Percentiles rank a stretch among this genome's conserved stretches.
phyloP scores from a whole-genome alignment of 2,888 invertebrate genomes.

The Drosophila demipolita region DNA sequence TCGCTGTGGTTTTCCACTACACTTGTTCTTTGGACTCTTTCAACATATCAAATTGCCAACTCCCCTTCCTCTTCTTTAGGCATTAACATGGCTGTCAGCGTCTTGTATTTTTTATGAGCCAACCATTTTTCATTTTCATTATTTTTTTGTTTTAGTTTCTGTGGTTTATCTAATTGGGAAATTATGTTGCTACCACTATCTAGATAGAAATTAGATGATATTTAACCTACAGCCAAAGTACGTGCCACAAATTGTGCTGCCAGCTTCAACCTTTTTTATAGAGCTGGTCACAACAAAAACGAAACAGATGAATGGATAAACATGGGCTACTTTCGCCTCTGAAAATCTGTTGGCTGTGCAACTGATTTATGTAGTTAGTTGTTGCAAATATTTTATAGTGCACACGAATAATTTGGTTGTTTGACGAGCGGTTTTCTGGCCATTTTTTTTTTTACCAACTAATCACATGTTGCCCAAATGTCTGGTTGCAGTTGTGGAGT shows the following conservation, averaged over 20 bases:
- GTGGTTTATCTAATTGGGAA: slow-evolving; percentile 67
- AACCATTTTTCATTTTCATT: slow-evolving; percentile 6
- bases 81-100: slow-evolving; percentile 16
- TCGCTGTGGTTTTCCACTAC: slow-evolving; percentile 48
- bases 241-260: slow-evolving; percentile 39
- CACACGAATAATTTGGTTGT: slow-evolving; percentile 41
- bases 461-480: slow-evolving; percentile 63
- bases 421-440: slow-evolving; percentile 14
- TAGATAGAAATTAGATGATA: slow-evolving; percentile 29
- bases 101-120: slow-evolving; percentile 20
- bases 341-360: slow-evolving; percentile 24
- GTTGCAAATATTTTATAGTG: slow-evolving; percentile 37
- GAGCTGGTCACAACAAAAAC: not conserved
- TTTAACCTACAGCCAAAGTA: slow-evolving; percentile 36
- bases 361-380: slow-evolving; percentile 47
- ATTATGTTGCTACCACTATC: slow-evolving; percentile 46
- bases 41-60: slow-evolving; percentile 40
- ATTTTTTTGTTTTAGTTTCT: slow-evolving; percentile 15
- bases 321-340: slow-evolving; percentile 43
- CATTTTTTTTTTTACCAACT: slow-evolving; percentile 30
- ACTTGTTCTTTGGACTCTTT: slow-evolving; percentile 44
- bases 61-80: slow-evolving; percentile 4
- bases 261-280: slow-evolving; percentile 7
- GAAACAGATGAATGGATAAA: not conserved
- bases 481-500: slow-evolving; percentile 31